phyloP scores from a whole-genome alignment of 2,113 vertebrate genomes.

The Petromus typicus region DNA sequence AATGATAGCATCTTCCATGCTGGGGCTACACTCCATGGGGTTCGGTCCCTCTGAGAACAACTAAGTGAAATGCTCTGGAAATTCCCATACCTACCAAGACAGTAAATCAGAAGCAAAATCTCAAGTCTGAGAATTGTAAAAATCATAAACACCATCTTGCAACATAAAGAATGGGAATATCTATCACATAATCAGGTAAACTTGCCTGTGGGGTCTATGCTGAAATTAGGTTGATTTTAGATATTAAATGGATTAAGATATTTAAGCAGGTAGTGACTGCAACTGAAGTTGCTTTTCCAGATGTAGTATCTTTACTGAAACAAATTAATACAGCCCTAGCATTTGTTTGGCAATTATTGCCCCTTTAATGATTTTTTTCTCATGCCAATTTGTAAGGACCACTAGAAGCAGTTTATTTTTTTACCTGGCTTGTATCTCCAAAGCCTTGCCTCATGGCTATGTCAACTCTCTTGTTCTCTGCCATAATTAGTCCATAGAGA shows the following conservation, averaged over 20 bases:
- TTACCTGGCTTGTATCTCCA: constrained; percentile 64
- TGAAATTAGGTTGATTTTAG: neutral
- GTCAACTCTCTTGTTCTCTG: constrained; percentile 62
- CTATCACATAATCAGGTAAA: neutral
- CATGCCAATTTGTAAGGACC: neutral
- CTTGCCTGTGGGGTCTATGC: neutral
- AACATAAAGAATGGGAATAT: neutral
- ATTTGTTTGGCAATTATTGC: neutral
- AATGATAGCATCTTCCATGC: neutral
- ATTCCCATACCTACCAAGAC: constrained; percentile 3
- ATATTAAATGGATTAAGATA: neutral
- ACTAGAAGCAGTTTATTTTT: constrained; percentile 46
- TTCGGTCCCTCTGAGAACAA: neutral
- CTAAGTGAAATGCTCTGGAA: neutral
- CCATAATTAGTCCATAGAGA: constrained; percentile 49
- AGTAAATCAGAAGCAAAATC: constrained; percentile 18
- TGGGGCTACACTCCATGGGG: neutral
- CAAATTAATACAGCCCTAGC: neutral
- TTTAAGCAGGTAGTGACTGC: neutral
- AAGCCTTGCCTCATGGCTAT: constrained; percentile 64
- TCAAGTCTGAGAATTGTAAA: neutral
- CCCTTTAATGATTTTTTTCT: neutral
- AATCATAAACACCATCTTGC: neutral
- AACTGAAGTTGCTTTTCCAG: neutral
- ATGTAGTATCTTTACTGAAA: neutral